Evolutionary conservation across 2,888 invertebrate species (phyloP).

Genomic region (Ligdia adustata): DNA sequence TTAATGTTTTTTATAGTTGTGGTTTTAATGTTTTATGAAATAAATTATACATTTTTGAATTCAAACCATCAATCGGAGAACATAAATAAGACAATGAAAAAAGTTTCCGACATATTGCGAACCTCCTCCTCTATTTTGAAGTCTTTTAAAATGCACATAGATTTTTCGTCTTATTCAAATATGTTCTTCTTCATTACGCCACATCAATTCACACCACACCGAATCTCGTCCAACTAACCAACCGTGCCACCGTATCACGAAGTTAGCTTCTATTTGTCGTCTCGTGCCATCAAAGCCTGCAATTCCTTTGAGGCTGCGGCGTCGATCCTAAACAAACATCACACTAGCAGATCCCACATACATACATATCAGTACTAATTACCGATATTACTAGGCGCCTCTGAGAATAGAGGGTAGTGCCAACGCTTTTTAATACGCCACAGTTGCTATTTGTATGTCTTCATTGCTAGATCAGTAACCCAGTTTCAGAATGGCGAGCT

Average conservation of each 20-base stretch:
- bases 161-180: too few relatives aligned
- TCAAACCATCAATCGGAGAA: too few relatives aligned
- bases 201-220: too few relatives aligned
- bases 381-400: slow-evolving; percentile 20
- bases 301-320: slow-evolving; percentile 18
- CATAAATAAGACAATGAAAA: too few relatives aligned
- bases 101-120: too few relatives aligned
- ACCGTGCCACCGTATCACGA: not conserved
- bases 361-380: slow-evolving; percentile 12
- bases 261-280: slow-evolving; percentile 11
- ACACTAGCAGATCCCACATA: not conserved
- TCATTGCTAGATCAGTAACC: slow-evolving; percentile 8
- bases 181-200: too few relatives aligned
- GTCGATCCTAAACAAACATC: slow-evolving; percentile 15
- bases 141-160: too few relatives aligned
- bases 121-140: too few relatives aligned
- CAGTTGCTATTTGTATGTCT: slow-evolving; percentile 1
- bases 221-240: not conserved
- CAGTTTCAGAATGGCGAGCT: not conserved
- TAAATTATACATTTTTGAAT: too few relatives aligned
- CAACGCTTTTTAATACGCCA: slow-evolving; percentile 2
- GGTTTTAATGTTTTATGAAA: too few relatives aligned
- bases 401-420: slow-evolving; percentile 9
- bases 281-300: slow-evolving; percentile 14
- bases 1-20: too few relatives aligned